Base-by-base conservation (phyloP, 2,797 vertebrate species). In the Gouania willdenowi region DNA sequence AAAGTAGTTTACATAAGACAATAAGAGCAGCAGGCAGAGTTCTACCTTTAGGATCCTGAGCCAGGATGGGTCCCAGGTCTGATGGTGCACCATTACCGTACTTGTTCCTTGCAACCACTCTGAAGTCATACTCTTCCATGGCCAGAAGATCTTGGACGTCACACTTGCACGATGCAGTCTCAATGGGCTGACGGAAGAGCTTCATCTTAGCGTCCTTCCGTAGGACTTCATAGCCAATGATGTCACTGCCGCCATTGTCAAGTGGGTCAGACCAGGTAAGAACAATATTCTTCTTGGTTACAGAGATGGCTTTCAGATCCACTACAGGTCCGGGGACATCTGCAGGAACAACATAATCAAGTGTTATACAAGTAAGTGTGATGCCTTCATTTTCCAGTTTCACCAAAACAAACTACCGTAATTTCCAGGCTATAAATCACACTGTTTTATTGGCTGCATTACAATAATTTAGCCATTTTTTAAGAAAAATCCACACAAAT, bases 301-400 rank as follows among this genome's bases (percentile, higher is more conserved):
- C 93, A 34, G 84, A 63, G 44, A 96, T 91, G 2, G 95, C 89
- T 71, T 97, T 98, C 60, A 99, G 80, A 55, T 99, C 94, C 37
- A 95, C 89, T 55, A 99, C 94, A 1, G 95, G 94, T 13, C 97
- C 97, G 0, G 97, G 96, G 32, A 98, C 94, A 46, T 98, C 97
- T 99, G 13, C 23, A 64, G 60, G 59, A n/a, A n/a, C n/a, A n/a
- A n/a, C n/a, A n/a, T n/a, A n/a, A n/a, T n/a, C n/a, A n/a, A n/a
- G n/a, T n/a, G n/a, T n/a, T n/a, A n/a, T n/a, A n/a, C n/a, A n/a
- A n/a, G n/a, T n/a, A n/a, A n/a, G n/a, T n/a, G n/a, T n/a, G n/a
- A n/a, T n/a, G n/a, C n/a, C n/a, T n/a, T n/a, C n/a, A n/a, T n/a
- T n/a, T n/a, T n/a, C n/a, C n/a, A n/a, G n/a, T n/a, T n/a, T n/a